Evolutionary conservation across 2,113 vertebrate species (phyloP), one percentile per base, ranked within the genome.

Genomic region (Anhinga rufa): DNA sequence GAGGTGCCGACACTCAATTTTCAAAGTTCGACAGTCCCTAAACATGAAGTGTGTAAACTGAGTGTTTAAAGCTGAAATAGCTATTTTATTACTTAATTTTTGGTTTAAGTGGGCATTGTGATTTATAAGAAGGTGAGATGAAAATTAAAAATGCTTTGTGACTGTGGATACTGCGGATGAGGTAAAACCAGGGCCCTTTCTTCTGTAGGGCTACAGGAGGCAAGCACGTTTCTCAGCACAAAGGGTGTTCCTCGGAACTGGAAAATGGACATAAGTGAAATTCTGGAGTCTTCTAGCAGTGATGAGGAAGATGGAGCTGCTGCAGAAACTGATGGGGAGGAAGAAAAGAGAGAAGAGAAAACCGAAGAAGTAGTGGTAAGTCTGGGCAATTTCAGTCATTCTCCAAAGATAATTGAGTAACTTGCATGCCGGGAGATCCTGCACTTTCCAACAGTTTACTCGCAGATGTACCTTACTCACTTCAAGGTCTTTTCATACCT

Each of bases 261-360:
- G 99, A 99, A 99, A 97, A 99, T 99, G 98, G 99, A 99, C 95
- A 98, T 99, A 97, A 99, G 98, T 96, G 99, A 99, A 97, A 99
- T 99, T 90, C 97, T 99, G 64, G 99, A 99, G 94, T 99, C 99
- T 5, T 99, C 99, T 51, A 99, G 99, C 95, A 99, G 99, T 40
- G 99, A 99, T 90, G 98, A 99, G 58, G 99, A 99, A 42, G 99
- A 99, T 2, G 98, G 98, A 34, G 98, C 98, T 21, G 96, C 98
- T 60, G 98, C 98, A 57, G 98, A 98, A 95, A 98, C 97, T n/a
- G 98, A 98, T 72, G 98, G 98, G 61, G 98, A 99, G 26, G 98
- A 97, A 31, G 98, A 97, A 86, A 98, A 98, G 25, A 95, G 90
- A 90, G 98, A 98, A 69, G 98, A 98, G 34, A 98, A 98, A 20